Evolutionary conservation across 2,888 invertebrate species (phyloP), one percentile per base, ranked within the genome.

Genomic region (Drosophila ustulata): DNA sequence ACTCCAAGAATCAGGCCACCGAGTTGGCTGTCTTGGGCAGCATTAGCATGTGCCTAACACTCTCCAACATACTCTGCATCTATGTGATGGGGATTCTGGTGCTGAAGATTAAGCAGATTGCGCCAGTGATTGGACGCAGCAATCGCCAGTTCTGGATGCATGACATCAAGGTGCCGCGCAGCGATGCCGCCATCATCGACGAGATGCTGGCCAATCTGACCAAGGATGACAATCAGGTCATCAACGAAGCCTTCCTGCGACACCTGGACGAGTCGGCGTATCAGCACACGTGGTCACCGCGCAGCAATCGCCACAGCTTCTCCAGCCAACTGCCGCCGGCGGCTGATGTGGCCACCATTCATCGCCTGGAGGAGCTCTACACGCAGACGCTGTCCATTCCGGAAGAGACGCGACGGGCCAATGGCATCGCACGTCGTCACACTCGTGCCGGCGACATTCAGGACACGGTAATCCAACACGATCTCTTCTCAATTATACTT

Each of bases 11-110:
- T 88, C 93, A 94, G 76, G 93, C 94, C 0, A 88, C 93, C 0
- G 96, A 96, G 86, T 92, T 95, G 49, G 93, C 94, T 0, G 88
- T 94, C 6, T 91, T 96, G 30, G 96, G 96, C 1, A 93, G 93
- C 0, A 93, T 96, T 13, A 96, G 96, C 63, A 94, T 96, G 62
- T 94, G 95, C 53, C 92, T 96, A 11, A 96, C 96, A 0, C 92
- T 96, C 1, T 93, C 96, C 47, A 97, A 97, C 89, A 95, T 96
- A 59, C 85, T 95, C 46, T 96, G 96, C 90, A 96, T 96, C 71
- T 95, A 96, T 84, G 73, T 95, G 0, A 94, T 95, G 89, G 96
- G 95, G 25, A 93, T 96, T 30, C 78, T 95, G n/a, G 94, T 96
- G 37, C 94, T 96, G 58, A 96, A 95, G 93, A 94, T 95, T 1